Conservation (phyloP, 2,113 vertebrate species). For the Solea solea region DNA sequence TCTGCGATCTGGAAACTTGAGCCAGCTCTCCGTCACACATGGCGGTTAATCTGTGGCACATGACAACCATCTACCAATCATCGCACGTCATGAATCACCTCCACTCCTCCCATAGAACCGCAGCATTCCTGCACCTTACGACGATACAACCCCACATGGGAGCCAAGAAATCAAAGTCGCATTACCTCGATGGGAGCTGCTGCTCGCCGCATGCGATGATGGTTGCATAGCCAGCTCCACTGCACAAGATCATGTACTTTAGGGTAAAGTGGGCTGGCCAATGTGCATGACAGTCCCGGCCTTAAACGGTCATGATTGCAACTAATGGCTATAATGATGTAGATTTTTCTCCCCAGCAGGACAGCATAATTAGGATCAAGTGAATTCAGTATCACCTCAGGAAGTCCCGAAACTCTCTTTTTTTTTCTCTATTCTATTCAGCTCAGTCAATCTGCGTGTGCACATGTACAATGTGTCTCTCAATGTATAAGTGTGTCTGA, state of each 20-base stretch:
- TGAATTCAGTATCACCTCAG: slow-evolving; percentile 84
- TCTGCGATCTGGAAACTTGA: slow-evolving; percentile 41
- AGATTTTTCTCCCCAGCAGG: slow-evolving; percentile 85
- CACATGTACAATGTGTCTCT: slow-evolving; percentile 1
- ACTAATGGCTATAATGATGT: slow-evolving; percentile 89
- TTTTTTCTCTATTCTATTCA: slow-evolving; percentile 11
- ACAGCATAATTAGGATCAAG: slow-evolving; percentile 88
- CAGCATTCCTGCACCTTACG: slow-evolving; percentile 11
- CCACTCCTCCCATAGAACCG: slow-evolving; percentile 34
- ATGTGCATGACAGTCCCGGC: slow-evolving; percentile 67
- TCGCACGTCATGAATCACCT: slow-evolving; percentile 56
- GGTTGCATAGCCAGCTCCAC: slow-evolving; percentile 8
- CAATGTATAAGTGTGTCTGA: background rate
- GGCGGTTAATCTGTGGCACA: slow-evolving; percentile 60
- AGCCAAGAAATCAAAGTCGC: slow-evolving; percentile 22
- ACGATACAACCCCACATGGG: slow-evolving; percentile 25
- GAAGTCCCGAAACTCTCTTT: slow-evolving; percentile 63
- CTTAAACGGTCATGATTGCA: slow-evolving; percentile 88
- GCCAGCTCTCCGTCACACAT: slow-evolving; percentile 54
- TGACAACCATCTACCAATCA: slow-evolving; percentile 52
- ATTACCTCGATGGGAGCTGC: background rate
- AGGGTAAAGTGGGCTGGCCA: slow-evolving; percentile 35
- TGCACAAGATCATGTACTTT: background rate
- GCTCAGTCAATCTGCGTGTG: background rate
- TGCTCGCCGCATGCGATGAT: slow-evolving; percentile 4